These are phyloP conservation scores for Varanus salvator DNA, from an alignment of 2,113 vertebrate genomes.

Conservation along the genomic window DNA sequence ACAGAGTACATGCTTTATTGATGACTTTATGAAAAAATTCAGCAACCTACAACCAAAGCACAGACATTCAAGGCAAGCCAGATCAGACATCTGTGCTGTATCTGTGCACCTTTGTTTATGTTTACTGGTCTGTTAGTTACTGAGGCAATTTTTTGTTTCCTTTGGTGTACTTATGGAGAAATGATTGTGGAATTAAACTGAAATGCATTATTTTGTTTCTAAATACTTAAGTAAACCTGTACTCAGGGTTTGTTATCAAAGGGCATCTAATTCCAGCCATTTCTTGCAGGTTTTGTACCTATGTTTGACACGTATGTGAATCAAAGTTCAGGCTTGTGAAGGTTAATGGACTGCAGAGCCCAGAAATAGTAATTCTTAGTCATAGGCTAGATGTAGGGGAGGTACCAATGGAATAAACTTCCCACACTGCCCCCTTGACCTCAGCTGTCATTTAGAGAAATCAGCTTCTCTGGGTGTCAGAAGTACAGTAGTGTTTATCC, in stretches of 20 bases:
- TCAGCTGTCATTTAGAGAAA: constrained; percentile 68
- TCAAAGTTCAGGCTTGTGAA: constrained; percentile 70
- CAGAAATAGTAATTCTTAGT: constrained; percentile 70
- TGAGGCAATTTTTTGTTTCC: constrained; percentile 21
- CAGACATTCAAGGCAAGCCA: neutral
- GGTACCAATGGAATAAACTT: constrained; percentile 25
- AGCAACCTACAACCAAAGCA: neutral
- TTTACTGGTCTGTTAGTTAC: constrained; percentile 16
- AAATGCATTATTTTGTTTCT: neutral
- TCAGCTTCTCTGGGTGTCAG: constrained; percentile 59
- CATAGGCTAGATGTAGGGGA: constrained; percentile 48
- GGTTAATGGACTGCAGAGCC: constrained; percentile 77
- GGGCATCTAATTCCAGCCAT: constrained; percentile 58
- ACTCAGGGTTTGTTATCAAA: constrained; percentile 36
- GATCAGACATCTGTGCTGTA: fast-evolving
- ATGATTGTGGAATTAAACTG: neutral
- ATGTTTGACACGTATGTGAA: constrained; percentile 71
- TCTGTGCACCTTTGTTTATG: neutral
- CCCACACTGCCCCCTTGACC: constrained; percentile 46
- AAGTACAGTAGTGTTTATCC: constrained; percentile 59
- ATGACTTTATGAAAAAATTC: neutral
- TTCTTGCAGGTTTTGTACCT: constrained; percentile 62
- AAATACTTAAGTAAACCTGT: constrained; percentile 34
- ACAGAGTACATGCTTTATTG: fast-evolving
- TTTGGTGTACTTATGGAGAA: neutral